Evolutionary conservation across 1,140 invertebrate genomes (phyloP).

Genomic region (Choristoneura fumiferana): DNA sequence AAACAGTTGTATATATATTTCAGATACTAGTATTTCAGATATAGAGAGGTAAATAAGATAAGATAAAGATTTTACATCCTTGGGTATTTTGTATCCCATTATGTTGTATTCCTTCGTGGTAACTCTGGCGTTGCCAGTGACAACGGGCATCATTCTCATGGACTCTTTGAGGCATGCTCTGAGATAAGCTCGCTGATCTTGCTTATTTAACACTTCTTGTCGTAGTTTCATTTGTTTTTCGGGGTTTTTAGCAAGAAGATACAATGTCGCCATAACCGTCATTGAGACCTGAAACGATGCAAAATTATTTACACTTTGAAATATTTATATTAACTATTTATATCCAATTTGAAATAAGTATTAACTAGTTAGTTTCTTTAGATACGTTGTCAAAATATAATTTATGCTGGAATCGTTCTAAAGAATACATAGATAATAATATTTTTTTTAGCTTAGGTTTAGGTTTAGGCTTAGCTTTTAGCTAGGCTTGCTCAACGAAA

Average conservation of each 20-base stretch:
- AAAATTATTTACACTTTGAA: background rate
- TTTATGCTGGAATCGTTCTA: too few species aligned
- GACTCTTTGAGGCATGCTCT: constrained; percentile 84
- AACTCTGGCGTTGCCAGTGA: constrained; percentile 72
- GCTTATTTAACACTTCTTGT: constrained; percentile 78
- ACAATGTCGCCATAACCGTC: constrained; percentile 71
- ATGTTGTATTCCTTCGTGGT: constrained; percentile 78
- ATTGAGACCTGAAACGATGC: constrained; percentile 47
- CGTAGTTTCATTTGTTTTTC: constrained; percentile 83
- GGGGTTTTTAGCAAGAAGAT: constrained; percentile 81
- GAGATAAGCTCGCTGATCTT: constrained; percentile 78
- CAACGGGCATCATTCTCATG: constrained; percentile 78
- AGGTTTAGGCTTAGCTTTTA: too few species aligned
- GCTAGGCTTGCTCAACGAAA: too few species aligned
- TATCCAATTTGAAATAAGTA: too few species aligned
- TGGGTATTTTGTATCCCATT: constrained; percentile 80
- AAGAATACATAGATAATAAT: too few species aligned
- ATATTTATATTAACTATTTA: too few species aligned
- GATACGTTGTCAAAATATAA: too few species aligned
- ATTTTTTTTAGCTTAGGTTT: too few species aligned
- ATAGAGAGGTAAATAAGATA: background rate
- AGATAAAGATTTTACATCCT: constrained; percentile 73
- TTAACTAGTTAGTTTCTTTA: too few species aligned
- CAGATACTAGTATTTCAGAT: too few species aligned
- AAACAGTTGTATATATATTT: too few species aligned